Evolutionary conservation across 2,888 invertebrate species (phyloP).

Genomic region (Nebria brevicollis): DNA sequence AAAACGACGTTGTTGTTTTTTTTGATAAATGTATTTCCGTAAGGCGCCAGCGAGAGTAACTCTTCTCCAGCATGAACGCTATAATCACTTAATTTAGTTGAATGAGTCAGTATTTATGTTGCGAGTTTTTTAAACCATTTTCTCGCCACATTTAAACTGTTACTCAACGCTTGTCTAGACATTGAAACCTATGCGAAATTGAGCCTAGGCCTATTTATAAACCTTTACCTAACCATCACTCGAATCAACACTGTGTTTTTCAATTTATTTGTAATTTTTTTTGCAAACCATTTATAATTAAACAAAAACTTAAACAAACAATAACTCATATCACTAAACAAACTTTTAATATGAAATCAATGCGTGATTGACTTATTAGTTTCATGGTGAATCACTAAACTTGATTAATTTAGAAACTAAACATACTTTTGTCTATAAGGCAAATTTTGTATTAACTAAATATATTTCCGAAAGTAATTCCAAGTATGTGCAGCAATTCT

Average conservation of each 20-base stretch:
- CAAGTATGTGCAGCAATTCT: no score
- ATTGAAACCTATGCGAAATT: slow-evolving; percentile 8
- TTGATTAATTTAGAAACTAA: no score
- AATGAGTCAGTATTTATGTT: slow-evolving; percentile 42
- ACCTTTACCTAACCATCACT: slow-evolving; percentile 18
- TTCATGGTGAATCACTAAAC: not conserved
- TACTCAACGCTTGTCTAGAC: slow-evolving; percentile 43
- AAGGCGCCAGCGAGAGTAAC: not conserved
- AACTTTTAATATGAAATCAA: no score
- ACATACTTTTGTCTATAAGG: no score
- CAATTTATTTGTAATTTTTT: not conserved
- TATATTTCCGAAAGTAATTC: not conserved
- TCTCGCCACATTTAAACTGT: slow-evolving; percentile 35
- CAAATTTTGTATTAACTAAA: not conserved
- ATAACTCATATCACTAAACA: no score
- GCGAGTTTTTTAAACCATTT: slow-evolving; percentile 31
- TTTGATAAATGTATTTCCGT: not conserved
- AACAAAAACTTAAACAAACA: no score
- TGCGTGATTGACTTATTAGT: not conserved
- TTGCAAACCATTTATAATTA: no score
- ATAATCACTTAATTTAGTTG: slow-evolving; percentile 23
- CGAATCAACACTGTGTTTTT: not conserved
- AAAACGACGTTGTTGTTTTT: no score
- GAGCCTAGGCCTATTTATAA: slow-evolving; percentile 37
- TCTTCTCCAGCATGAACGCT: slow-evolving; percentile 25